These are phyloP conservation scores for Tetragnatha versicolor DNA, from an alignment of 1,140 invertebrate species.

Conservation along the genomic window DNA sequence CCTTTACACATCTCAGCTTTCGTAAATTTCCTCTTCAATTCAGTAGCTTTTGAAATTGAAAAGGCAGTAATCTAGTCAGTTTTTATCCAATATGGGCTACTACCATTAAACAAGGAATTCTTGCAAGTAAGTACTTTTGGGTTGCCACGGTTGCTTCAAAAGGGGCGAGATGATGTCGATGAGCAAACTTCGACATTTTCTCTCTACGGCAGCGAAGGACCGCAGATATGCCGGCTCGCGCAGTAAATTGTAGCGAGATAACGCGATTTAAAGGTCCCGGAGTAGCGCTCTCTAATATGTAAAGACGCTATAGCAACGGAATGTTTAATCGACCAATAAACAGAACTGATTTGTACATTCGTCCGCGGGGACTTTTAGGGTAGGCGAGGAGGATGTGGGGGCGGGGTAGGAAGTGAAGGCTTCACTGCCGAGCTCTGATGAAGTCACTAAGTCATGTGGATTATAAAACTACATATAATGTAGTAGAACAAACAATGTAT, in stretches of 20 bases:
- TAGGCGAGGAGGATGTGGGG: not conserved
- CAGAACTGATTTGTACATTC: constrained; percentile 50
- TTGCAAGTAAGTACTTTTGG: no score
- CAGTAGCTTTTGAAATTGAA: no score
- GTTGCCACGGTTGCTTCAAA: no score
- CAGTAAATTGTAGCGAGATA: constrained; percentile 41
- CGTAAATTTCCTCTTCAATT: no score
- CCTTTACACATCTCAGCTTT: no score
- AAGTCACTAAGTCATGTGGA: no score
- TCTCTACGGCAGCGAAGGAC: not conserved
- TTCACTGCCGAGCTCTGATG: no score
- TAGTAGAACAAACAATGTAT: no score
- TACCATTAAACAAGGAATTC: no score
- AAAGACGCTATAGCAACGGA: constrained; percentile 46
- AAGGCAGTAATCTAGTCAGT: no score
- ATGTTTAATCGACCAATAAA: constrained; percentile 49
- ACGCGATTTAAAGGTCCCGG: constrained; percentile 53
- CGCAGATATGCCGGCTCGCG: constrained; percentile 15
- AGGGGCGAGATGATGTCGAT: not conserved
- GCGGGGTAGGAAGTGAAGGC: not conserved
- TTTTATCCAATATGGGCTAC: no score
- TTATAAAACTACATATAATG: no score
- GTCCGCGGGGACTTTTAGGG: constrained; percentile 36
- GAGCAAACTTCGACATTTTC: not conserved
- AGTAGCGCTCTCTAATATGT: constrained; percentile 31